Evolutionary conservation across 2,888 invertebrate genomes (phyloP).

Genomic region (Sussaba pulchella): DNA sequence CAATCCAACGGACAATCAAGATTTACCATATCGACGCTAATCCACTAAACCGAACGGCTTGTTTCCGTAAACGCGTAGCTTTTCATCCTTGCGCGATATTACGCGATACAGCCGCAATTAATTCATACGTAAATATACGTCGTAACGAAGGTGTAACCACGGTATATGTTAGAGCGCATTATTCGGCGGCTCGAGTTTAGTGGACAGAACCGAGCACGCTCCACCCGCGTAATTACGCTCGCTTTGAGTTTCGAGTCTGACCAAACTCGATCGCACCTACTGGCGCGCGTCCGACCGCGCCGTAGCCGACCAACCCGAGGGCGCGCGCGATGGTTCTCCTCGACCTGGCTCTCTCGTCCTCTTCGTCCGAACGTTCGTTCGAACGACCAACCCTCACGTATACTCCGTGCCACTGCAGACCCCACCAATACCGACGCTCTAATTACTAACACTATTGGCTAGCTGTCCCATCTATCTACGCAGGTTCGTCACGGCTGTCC

Average conservation of each 20-base stretch:
- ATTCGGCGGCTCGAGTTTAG: constrained; percentile 11
- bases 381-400: constrained; percentile 21
- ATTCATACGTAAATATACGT: neutral
- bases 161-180: constrained; percentile 1
- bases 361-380: constrained; percentile 16
- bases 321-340: constrained; percentile 37
- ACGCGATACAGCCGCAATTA: constrained; percentile 2
- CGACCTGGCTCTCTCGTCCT: constrained; percentile 12
- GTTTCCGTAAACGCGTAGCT: neutral
- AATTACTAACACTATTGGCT: constrained; percentile 17
- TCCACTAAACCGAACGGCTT: no score
- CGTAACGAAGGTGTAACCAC: constrained; percentile 8
- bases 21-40: no score
- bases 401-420: constrained; percentile 1
- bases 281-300: constrained; percentile 58
- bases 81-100: neutral
- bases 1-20: no score
- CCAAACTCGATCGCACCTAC: constrained; percentile 62
- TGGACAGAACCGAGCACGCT: constrained; percentile 2
- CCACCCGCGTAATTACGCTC: constrained; percentile 59
- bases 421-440: constrained; percentile 23
- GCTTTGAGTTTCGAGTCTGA: constrained; percentile 63
- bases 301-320: constrained; percentile 27
- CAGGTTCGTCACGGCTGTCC: constrained; percentile 73
- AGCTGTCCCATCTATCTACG: constrained; percentile 51